phyloP scores from a whole-genome alignment of 2,797 vertebrate genomes.

The Diceros bicornis region DNA sequence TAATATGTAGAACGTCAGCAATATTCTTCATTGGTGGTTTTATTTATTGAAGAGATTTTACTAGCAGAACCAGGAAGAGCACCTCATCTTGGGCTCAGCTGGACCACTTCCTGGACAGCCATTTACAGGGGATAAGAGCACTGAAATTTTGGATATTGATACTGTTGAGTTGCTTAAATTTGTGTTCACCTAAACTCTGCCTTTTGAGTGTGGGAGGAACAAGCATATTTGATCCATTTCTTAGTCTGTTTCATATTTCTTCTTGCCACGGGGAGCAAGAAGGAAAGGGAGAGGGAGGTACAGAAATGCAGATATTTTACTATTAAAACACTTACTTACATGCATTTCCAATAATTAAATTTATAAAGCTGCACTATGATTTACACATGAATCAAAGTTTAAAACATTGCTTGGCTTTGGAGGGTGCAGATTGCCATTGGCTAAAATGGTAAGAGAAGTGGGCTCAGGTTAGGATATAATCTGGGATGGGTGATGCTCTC shows the following conservation, averaged over 20 bases:
- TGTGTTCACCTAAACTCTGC: constrained; percentile 15
- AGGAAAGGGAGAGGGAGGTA: neutral
- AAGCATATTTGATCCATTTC: neutral
- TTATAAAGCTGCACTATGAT: neutral
- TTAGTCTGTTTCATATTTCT: neutral
- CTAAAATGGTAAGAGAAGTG: neutral
- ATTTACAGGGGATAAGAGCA: neutral
- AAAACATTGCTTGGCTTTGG: neutral
- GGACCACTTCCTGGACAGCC: neutral
- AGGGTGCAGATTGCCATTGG: neutral
- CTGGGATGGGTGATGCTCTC: neutral
- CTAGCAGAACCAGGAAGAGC: neutral
- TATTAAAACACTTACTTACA: neutral
- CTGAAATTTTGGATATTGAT: neutral
- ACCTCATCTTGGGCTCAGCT: neutral
- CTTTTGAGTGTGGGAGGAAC: neutral
- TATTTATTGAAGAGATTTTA: constrained; percentile 30
- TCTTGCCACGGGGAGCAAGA: neutral
- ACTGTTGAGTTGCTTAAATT: neutral
- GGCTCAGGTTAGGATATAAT: neutral
- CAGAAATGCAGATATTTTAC: neutral
- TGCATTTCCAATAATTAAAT: neutral
- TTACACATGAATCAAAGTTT: constrained; percentile 37
- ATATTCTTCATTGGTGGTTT: neutral
- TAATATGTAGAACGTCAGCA: neutral